Conservation (phyloP, 2,888 invertebrate genomes). For the Drosophila incognita region DNA sequence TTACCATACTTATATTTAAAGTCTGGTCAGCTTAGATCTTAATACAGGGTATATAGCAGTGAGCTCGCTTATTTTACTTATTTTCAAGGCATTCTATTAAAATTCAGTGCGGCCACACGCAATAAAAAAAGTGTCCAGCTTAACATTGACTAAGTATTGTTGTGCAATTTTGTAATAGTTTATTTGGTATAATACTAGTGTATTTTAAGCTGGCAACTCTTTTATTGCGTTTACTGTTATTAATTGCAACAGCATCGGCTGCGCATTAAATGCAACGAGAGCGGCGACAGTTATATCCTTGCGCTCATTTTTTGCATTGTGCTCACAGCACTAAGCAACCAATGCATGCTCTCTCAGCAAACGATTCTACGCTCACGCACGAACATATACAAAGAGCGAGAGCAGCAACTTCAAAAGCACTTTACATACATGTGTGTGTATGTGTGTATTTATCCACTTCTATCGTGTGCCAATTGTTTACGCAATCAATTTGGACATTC, state of each 20-base stretch:
- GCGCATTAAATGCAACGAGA: not conserved
- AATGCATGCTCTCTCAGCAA: not conserved
- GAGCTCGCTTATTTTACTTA: not conserved
- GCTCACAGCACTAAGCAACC: not conserved
- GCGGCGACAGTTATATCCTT: not conserved
- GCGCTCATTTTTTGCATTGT: not conserved
- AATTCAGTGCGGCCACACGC: not conserved
- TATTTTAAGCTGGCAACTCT: not conserved
- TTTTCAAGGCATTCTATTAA: not conserved
- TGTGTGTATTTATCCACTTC: not conserved
- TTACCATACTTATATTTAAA: too few species aligned
- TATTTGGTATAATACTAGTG: not conserved
- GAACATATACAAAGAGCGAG: not conserved
- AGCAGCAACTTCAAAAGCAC: not conserved
- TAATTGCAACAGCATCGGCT: not conserved
- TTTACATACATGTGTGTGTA: not conserved
- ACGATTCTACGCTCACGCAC: not conserved
- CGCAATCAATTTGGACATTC: not conserved
- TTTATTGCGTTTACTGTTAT: not conserved
- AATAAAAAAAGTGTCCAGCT: not conserved
- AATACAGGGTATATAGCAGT: not conserved
- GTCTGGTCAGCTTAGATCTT: not conserved
- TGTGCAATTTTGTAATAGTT: not conserved
- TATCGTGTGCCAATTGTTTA: constrained; percentile 6
- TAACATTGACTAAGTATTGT: not conserved